These are phyloP conservation scores for Drosophila lacertosa DNA, from an alignment of 1,140 invertebrate species.

Conservation along the genomic window DNA sequence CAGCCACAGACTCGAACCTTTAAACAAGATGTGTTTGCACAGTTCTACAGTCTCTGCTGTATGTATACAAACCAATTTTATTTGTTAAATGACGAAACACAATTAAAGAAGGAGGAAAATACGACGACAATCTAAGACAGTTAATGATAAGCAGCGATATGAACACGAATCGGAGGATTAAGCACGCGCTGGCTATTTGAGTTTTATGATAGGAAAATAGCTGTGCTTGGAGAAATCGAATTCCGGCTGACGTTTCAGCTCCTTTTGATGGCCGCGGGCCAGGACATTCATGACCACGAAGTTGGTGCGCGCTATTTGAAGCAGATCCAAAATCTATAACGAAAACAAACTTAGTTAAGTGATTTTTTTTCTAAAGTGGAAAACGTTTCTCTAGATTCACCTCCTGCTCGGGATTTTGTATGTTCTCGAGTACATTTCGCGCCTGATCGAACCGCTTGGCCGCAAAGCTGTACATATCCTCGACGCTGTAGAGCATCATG, in stretches of 20 bases:
- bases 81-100: constrained; percentile 59
- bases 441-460: constrained; percentile 97
- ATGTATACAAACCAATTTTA: constrained; percentile 60
- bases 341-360: background rate
- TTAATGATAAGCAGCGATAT: constrained; percentile 24
- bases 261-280: constrained; percentile 94
- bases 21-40: background rate
- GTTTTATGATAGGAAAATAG: constrained; percentile 96
- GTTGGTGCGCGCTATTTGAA: constrained; percentile 97
- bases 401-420: constrained; percentile 91
- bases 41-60: constrained; percentile 2
- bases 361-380: background rate
- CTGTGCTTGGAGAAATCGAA: constrained; percentile 95
- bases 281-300: constrained; percentile 97
- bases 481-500: constrained; percentile 67
- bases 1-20: constrained; percentile 11
- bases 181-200: constrained; percentile 68
- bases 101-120: constrained; percentile 20
- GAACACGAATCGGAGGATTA: constrained; percentile 12
- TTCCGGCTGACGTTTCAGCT: constrained; percentile 91
- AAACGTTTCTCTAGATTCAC: constrained; percentile 84
- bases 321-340: constrained; percentile 90
- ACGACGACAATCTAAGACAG: constrained; percentile 14
- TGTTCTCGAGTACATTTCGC: constrained; percentile 91
- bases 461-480: constrained; percentile 90